phyloP scores from a whole-genome alignment of 2,888 invertebrate species.

The Platycheirus albimanus region DNA sequence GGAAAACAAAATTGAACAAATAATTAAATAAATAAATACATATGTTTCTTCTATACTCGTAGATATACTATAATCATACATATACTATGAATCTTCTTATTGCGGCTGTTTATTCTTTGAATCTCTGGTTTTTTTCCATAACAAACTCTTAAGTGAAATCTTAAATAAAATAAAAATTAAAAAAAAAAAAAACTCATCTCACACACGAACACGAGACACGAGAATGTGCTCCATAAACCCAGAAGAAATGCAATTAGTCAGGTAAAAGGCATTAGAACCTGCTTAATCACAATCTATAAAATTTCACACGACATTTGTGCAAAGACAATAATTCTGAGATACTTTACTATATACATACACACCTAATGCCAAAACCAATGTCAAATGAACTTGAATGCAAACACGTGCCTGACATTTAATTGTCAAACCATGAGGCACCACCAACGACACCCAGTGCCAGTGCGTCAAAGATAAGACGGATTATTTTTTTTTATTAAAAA shows the following conservation, averaged over 20 bases:
- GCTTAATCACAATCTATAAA: conserved; percentile 48
- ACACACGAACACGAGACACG: neutral
- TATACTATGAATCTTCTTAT: conserved; percentile 10
- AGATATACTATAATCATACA: too few relatives aligned
- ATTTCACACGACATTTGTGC: conserved; percentile 11
- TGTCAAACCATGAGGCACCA: conserved; percentile 19
- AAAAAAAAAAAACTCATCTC: conserved; percentile 1
- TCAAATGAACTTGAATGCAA: conserved; percentile 53
- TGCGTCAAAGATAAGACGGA: conserved; percentile 35
- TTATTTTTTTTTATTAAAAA: neutral
- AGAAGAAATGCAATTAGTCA: conserved; percentile 37
- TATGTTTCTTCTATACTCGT: neutral
- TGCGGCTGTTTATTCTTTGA: neutral
- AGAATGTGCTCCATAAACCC: conserved; percentile 17
- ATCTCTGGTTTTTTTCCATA: neutral
- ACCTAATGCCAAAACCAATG: neutral
- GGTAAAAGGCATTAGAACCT: conserved; percentile 39
- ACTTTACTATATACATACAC: neutral
- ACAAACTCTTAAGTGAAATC: neutral
- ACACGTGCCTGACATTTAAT: conserved; percentile 55
- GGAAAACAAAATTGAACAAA: conserved; percentile 22
- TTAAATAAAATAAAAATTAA: neutral
- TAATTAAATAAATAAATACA: conserved; percentile 2
- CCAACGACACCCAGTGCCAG: neutral
- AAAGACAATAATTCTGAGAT: conserved; percentile 19